These are phyloP conservation scores for Corythaeola cristata DNA, from an alignment of 2,113 vertebrate species.

Conservation along the genomic window DNA sequence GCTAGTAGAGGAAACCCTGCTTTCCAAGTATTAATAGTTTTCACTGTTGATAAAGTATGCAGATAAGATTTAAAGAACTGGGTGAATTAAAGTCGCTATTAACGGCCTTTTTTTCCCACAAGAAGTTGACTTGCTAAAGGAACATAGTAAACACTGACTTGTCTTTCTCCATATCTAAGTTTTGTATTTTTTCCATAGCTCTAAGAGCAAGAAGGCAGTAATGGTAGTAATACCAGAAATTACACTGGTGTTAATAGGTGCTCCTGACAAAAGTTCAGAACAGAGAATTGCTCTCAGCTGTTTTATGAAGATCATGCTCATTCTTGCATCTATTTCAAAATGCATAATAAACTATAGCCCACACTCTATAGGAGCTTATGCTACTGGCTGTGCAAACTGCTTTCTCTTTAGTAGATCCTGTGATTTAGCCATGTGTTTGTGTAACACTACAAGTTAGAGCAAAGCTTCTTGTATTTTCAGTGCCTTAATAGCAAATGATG, in stretches of 20 bases:
- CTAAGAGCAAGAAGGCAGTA: background rate
- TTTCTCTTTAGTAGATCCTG: background rate
- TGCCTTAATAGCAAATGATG: background rate
- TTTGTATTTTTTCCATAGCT: background rate
- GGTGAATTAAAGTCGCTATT: background rate
- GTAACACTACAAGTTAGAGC: background rate
- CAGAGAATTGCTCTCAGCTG: background rate
- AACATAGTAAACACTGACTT: background rate
- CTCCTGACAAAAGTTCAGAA: background rate
- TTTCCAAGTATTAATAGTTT: background rate
- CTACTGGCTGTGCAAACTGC: background rate
- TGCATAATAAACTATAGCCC: background rate
- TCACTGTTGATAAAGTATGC: background rate
- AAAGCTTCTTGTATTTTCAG: background rate
- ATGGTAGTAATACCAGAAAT: background rate
- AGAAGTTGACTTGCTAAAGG: background rate
- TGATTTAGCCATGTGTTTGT: background rate
- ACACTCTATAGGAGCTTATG: background rate
- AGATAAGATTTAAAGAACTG: background rate
- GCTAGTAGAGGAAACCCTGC: background rate
- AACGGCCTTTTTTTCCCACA: background rate
- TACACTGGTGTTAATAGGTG: background rate
- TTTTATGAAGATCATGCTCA: background rate
- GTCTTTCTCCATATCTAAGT: background rate
- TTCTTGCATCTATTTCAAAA: background rate